Base-by-base conservation (phyloP, 2,113 vertebrate species). In the Seriola dumerili region DNA sequence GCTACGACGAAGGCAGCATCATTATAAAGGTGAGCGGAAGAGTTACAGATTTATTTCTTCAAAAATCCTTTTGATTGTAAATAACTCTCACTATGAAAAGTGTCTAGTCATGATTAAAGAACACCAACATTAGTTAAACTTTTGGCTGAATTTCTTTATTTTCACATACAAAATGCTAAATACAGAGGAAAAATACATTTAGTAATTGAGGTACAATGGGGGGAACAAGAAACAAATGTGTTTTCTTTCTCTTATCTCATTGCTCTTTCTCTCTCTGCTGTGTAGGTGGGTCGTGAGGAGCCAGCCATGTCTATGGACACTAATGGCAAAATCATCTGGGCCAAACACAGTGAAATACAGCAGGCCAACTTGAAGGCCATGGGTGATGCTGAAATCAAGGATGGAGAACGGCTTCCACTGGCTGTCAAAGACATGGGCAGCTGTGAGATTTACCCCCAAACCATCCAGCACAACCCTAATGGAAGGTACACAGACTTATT, bases 381-480 rank as follows among this genome's bases (percentile, higher is more conserved):
- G 98, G 98, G 97, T 5, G 98, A 99, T 81, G 91, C 98, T 2
- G 98, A 99, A 92, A 99, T 98, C 87, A 99, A 99, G 93, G 98
- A 99, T 10, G 98, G 98, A 67, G 98, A 99, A 90, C 97, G 98
- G 85, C 90, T 99, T 68, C 98, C 98, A 0, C 90, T 99, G 88
- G 98, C 98, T 66, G 98, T 99, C 16, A 99, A 99, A 93, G 98
- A 99, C 80, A 99, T 99, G 98, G 98, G 98, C 76, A 99, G 98
- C 92, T 99, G 98, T 93, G 98, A 99, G 92, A 99, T 99, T 89
- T 99, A 99, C 89, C 98, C 98, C 68, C 98, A 99, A 93, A 99
- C 98, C 19, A 99, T 99, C 89, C 98, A 98, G 84, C 98, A 99
- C 89, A 99, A 99, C 86, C 98, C 98, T 1, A 99, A 99, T 40